Evolutionary conservation across 2,797 vertebrate species (phyloP), one percentile per base, ranked within the genome.

Genomic region (Gymnothorax reevesii): DNA sequence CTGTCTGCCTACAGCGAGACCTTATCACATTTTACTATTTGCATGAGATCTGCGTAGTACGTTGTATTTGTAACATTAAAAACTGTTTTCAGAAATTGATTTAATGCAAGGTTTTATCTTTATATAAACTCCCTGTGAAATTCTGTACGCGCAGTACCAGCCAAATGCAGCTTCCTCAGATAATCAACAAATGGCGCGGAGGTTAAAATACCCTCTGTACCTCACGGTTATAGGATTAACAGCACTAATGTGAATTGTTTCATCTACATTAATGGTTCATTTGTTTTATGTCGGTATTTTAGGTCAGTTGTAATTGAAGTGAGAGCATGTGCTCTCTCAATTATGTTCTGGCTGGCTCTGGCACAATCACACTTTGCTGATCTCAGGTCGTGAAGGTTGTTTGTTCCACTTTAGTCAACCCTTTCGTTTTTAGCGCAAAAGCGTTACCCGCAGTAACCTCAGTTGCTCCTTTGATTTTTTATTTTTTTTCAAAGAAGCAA

Each of bases 191-290:
- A 95, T 94, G 91, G 92, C 15, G 83, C 85, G 60, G 49, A 85
- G 88, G 91, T 92, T 91, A 93, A 92, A 94, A 94, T 91, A 92
- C 82, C 87, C 88, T 88, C 89, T 88, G 80, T 77, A 69, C 86
- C 33, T 85, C 86, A 90, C 89, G 91, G 90, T 92, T 90, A 92
- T 93, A 92, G 91, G 93, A 93, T 94, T 93, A 93, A 88, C 71
- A 86, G 84, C 88, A 54, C 91, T 95, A 94, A 95, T 94, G 93
- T 91, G 87, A 92, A 94, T 93, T 92, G 92, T 93, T 94, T 94
- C 88, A 91, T 94, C 90, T 87, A 87, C 88, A 85, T 71, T 77
- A 87, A 94, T 69, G 89, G 89, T 87, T 92, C 90, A 89, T 88
- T 92, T 91, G 89, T 89, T 93, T 92, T 87, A 92, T 92, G 90